A percentile compares a stretch with the other conserved stretches of the same genome.
These are phyloP conservation scores for Ormyrus nitidulus DNA, from an alignment of 2,888 invertebrate species.

Conservation along the genomic window DNA sequence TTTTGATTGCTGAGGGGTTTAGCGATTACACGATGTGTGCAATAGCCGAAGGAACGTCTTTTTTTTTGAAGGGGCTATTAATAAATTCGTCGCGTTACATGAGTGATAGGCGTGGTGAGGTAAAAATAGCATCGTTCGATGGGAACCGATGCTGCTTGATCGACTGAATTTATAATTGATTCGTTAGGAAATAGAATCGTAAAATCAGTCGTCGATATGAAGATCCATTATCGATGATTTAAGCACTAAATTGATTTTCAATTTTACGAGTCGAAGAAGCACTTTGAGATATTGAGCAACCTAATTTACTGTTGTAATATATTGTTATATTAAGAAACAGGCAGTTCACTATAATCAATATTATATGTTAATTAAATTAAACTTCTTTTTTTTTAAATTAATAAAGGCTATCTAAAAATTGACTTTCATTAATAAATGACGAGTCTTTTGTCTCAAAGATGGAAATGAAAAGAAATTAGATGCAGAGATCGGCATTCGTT, in stretches of 20 bases:
- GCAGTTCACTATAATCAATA: background rate
- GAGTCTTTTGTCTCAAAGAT: too few species aligned
- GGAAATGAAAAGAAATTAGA: background rate
- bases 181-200: constrained; percentile 1
- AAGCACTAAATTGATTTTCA: background rate
- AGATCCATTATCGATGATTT: constrained; percentile 5
- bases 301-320: background rate
- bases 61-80: too few species aligned
- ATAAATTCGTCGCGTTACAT: too few species aligned
- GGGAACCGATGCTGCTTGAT: background rate
- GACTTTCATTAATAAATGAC: too few species aligned
- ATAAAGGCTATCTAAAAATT: too few species aligned
- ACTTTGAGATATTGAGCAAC: constrained; percentile 5
- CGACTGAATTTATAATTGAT: too few species aligned
- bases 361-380: too few species aligned
- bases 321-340: constrained; percentile 10
- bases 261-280: constrained; percentile 17
- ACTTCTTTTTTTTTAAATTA: too few species aligned
- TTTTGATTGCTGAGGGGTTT: background rate
- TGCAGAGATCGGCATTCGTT: background rate
- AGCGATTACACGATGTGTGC: too few species aligned
- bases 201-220: background rate
- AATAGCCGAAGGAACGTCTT: too few species aligned
- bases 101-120: background rate
- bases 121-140: constrained; percentile 6